phyloP scores from a whole-genome alignment of 2,113 vertebrate species.

The Apteryx mantelli region DNA sequence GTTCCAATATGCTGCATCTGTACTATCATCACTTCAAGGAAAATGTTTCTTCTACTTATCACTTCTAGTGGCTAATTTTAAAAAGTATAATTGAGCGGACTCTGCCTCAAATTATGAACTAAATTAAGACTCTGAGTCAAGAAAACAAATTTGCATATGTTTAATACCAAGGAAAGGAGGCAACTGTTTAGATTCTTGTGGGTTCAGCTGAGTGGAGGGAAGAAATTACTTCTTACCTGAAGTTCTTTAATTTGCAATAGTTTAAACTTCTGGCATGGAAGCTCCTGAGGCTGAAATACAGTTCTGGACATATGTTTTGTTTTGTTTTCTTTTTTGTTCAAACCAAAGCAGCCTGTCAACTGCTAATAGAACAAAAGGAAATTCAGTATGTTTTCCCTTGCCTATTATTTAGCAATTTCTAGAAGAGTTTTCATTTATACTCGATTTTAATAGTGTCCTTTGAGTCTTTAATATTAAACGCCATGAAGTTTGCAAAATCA shows the following conservation, averaged over 20 bases:
- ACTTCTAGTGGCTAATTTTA: constrained; percentile 38
- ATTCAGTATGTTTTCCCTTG: background rate
- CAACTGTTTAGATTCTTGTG: background rate
- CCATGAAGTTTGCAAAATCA: background rate
- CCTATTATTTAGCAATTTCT: background rate
- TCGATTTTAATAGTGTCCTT: background rate
- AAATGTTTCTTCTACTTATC: background rate
- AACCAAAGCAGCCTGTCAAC: background rate
- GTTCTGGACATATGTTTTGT: background rate
- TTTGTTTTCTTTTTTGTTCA: background rate
- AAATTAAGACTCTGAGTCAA: background rate
- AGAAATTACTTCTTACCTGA: background rate
- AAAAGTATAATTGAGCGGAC: constrained; percentile 47
- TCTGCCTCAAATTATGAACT: background rate
- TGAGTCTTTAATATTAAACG: background rate
- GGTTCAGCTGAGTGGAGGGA: background rate
- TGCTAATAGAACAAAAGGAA: background rate
- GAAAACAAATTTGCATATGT: background rate
- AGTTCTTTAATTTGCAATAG: background rate
- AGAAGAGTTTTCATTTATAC: background rate
- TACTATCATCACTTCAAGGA: background rate
- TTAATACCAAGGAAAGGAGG: background rate
- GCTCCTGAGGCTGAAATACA: background rate
- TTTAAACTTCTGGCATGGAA: background rate
- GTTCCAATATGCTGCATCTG: background rate